Evolutionary conservation across 2,888 invertebrate species (phyloP), one percentile per base, ranked within the genome.

Genomic region (Drosophila barbarae): DNA sequence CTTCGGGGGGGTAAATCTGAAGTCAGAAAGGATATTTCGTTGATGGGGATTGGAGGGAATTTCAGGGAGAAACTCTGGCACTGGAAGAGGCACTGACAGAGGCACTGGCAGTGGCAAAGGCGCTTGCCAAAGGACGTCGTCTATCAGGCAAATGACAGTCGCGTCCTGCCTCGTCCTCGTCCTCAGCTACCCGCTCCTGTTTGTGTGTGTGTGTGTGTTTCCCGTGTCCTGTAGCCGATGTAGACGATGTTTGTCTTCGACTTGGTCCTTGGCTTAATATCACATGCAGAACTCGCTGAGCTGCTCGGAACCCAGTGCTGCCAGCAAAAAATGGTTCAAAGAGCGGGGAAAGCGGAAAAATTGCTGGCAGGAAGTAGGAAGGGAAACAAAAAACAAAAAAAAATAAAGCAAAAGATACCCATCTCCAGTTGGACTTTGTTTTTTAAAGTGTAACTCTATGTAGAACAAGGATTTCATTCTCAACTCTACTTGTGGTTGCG

Each of bases 101-200:
- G 15, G 28, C 44, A 1, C 46, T 12, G 44, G 6, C 44, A 23
- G 15, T 15, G 7, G 36, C 18, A 38, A 23, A 8, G 30, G 21
- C 28, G 55, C 64, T 53, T 64, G 57, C 32, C 57, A 46, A 59
- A 26, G 15, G 49, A 54, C 53, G 39, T 51, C 74, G 82, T 84
- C 81, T 84, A 75, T 78, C 84, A 84, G 73, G 69, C 76, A 77
- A 78, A 81, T 78, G 84, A 84, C 78, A 84, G 74, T 71, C 79
- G 78, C 84, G 76, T 69, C 54, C 70, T 53, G 56, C 52, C 60
- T 50, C 36, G 39, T 23, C 23, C 42, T 5, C 13, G 26, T n/a
- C 26, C 42, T 5, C 23, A 23, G 23, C n/a, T 5, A 8, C n/a
- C 34, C 8, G 34, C 47, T 35, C 28, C 50, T 34, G 50, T 26